These are phyloP conservation scores for Hylyphantes graminicola DNA, from an alignment of 1,140 invertebrate genomes.

Conservation along the genomic window DNA sequence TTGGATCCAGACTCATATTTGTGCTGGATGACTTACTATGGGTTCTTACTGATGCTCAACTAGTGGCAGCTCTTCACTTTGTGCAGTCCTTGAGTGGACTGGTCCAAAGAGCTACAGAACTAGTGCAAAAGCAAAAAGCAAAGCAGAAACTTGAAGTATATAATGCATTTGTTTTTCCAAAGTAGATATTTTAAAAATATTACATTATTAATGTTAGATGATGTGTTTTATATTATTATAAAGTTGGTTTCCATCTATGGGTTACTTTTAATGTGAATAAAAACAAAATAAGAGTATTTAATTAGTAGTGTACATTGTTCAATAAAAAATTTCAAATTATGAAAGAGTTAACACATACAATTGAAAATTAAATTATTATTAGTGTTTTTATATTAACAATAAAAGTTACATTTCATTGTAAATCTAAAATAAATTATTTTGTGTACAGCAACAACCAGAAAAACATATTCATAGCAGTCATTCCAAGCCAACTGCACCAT, in stretches of 20 bases:
- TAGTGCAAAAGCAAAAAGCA: conserved; percentile 86
- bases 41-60: conserved; percentile 96
- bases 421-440: conserved; percentile 42
- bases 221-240: neutral
- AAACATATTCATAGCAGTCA: conserved; percentile 34
- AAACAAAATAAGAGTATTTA: neutral
- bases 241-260: neutral
- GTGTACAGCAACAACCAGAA: conserved; percentile 57
- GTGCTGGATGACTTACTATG: conserved; percentile 97
- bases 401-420: neutral
- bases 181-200: neutral
- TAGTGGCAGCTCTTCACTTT: conserved; percentile 94
- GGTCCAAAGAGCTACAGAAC: conserved; percentile 84
- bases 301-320: neutral
- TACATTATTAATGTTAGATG: neutral
- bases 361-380: neutral
- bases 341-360: neutral
- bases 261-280: neutral
- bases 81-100: conserved; percentile 88
- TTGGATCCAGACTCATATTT: conserved; percentile 90
- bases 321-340: neutral
- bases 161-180: neutral
- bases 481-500: conserved; percentile 27
- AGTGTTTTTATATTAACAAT: neutral
- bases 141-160: conserved; percentile 86